These are phyloP conservation scores for Thalassarche chlororhynchos DNA, from an alignment of 2,113 vertebrate genomes.

Conservation along the genomic window DNA sequence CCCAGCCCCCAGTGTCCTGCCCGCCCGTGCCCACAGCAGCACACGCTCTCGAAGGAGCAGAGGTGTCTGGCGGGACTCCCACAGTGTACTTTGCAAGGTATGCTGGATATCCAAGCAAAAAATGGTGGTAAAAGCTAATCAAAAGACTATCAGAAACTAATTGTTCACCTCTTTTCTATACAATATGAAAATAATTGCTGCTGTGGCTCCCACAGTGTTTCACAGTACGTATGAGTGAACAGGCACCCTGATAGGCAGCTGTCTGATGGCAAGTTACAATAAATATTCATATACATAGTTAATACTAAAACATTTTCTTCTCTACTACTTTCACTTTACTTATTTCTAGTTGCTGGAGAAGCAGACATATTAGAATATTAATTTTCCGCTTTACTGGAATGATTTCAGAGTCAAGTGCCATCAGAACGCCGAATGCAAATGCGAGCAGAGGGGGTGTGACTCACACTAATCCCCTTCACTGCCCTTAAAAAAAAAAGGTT, in stretches of 20 bases:
- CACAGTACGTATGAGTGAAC: not conserved
- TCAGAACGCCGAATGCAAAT: conserved; percentile 70
- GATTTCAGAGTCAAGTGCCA: conserved; percentile 77
- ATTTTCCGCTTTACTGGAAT: conserved; percentile 87
- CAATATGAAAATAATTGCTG: not conserved
- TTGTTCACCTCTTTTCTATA: not conserved
- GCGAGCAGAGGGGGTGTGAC: conserved; percentile 62
- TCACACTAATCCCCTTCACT: conserved; percentile 65
- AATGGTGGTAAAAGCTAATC: not conserved
- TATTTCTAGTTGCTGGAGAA: conserved; percentile 71
- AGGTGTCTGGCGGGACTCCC: not conserved
- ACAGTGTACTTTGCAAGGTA: not conserved
- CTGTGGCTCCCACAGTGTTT: not conserved
- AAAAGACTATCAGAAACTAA: not conserved
- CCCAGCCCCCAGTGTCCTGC: accelerated
- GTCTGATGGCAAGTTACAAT: conserved; percentile 14
- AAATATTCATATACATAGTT: conserved; percentile 72
- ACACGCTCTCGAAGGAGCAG: accelerated
- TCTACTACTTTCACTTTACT: conserved; percentile 67
- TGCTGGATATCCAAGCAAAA: not conserved
- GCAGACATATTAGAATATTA: conserved; percentile 84
- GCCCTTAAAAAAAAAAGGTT: not conserved
- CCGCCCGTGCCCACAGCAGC: accelerated
- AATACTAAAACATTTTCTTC: conserved; percentile 63
- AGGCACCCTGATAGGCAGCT: not conserved